Evolutionary conservation across 2,888 invertebrate species (phyloP).

Genomic region (Elysia crispata): DNA sequence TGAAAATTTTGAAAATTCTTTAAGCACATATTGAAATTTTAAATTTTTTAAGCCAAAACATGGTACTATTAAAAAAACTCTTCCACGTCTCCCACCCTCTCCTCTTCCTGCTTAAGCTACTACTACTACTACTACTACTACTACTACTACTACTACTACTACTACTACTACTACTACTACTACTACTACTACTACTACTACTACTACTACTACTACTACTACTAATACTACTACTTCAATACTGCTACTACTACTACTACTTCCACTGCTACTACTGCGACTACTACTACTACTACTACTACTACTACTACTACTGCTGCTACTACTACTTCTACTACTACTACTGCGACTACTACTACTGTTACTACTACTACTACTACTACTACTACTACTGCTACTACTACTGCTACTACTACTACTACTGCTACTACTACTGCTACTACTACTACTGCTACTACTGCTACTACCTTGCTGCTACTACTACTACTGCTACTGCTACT

Average conservation of each 20-base stretch:
- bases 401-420: constrained; percentile 4
- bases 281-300: no score
- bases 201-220: constrained; percentile 9
- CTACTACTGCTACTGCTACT: neutral
- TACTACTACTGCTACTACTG: constrained; percentile 1
- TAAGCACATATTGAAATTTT: no score
- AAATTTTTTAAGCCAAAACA: constrained; percentile 40
- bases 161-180: constrained; percentile 9
- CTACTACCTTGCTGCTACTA: neutral
- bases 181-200: constrained; percentile 9
- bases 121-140: constrained; percentile 20
- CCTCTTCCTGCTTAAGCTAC: no score
- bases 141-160: constrained; percentile 9
- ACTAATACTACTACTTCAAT: no score
- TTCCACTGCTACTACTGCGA: no score
- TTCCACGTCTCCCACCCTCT: no score
- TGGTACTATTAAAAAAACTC: constrained; percentile 54
- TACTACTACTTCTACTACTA: no score
- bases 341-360: no score
- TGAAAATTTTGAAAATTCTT: no score
- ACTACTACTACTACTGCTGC: no score
- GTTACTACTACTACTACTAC: no score
- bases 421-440: constrained; percentile 1
- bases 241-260: neutral
- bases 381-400: neutral